Evolutionary conservation across 2,888 invertebrate species (phyloP).

Genomic region (Antitype chi): DNA sequence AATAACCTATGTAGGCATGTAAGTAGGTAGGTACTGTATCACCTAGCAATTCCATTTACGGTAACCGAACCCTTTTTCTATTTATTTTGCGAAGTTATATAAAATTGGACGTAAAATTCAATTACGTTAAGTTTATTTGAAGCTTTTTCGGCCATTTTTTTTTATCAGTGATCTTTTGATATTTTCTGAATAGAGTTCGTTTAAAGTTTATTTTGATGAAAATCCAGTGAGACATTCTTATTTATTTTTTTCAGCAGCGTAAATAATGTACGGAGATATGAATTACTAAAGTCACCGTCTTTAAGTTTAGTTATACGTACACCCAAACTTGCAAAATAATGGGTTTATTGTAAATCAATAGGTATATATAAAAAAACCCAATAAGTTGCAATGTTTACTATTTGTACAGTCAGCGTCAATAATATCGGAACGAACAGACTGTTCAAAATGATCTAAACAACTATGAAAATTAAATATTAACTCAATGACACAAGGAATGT

Average conservation of each 20-base stretch:
- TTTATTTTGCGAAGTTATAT: conserved; percentile 48
- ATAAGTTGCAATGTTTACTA: no score
- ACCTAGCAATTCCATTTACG: conserved; percentile 35
- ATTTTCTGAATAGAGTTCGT: conserved; percentile 12
- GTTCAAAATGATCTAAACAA: no score
- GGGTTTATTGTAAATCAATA: no score
- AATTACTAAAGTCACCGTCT: not conserved
- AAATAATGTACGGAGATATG: not conserved
- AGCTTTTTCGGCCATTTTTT: conserved; percentile 17
- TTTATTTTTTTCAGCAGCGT: not conserved
- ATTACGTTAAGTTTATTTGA: conserved; percentile 46
- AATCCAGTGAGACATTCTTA: not conserved
- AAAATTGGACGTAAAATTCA: conserved; percentile 48
- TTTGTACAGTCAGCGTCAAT: no score
- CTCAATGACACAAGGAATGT: no score
- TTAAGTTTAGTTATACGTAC: not conserved
- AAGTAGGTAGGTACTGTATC: conserved; percentile 12
- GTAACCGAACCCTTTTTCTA: conserved; percentile 50
- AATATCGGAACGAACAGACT: no score
- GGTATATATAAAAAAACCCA: no score
- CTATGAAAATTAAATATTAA: no score
- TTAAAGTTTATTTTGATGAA: conserved; percentile 22
- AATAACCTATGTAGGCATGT: conserved; percentile 1
- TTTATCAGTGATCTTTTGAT: conserved; percentile 37
- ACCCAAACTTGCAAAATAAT: no score